These are phyloP conservation scores for Petrophora chlorosata DNA, from an alignment of 2,888 invertebrate species.

Conservation along the genomic window DNA sequence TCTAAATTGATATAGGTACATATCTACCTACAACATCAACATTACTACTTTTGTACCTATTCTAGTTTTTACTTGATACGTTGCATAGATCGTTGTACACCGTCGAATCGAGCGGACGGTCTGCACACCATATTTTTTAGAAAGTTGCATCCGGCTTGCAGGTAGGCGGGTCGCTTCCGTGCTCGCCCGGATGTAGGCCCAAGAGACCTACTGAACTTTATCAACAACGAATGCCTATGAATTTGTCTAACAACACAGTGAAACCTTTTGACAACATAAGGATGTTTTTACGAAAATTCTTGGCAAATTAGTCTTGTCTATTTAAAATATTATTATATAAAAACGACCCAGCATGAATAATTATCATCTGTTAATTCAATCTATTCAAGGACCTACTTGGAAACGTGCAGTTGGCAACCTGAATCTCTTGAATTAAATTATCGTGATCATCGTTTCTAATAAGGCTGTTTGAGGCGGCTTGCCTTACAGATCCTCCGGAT, in stretches of 20 bases:
- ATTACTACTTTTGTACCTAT: background rate
- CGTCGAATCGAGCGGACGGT: constrained; percentile 32
- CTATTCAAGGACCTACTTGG: constrained; percentile 15
- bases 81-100: constrained; percentile 26
- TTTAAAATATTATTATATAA: no score
- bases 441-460: constrained; percentile 24
- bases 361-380: background rate
- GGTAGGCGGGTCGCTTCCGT: constrained; percentile 72
- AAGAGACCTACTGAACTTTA: constrained; percentile 59
- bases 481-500: constrained; percentile 30
- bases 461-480: constrained; percentile 19
- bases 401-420: constrained; percentile 27
- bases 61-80: constrained; percentile 17
- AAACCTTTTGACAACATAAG: background rate
- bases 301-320: background rate
- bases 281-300: background rate
- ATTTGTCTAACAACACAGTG: constrained; percentile 8
- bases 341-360: background rate
- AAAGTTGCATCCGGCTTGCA: constrained; percentile 78
- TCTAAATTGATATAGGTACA: background rate
- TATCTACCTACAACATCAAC: background rate
- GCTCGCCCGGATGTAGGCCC: constrained; percentile 68
- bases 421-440: constrained; percentile 26
- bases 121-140: constrained; percentile 77
- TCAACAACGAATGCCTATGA: constrained; percentile 28